phyloP scores from a whole-genome alignment of 2,888 invertebrate genomes.

The Lysandra bellargus region DNA sequence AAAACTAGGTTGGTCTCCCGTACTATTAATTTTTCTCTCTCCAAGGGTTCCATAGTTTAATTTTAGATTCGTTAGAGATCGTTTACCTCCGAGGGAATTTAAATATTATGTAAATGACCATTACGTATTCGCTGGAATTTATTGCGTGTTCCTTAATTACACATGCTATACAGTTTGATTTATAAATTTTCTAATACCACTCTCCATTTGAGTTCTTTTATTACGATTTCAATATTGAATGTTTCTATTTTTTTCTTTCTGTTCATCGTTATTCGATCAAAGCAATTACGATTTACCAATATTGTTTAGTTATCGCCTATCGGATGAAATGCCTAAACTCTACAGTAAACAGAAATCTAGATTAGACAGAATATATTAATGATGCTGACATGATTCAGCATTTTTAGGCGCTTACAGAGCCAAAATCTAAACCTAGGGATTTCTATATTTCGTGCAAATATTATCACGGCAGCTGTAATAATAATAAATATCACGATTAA shows the following conservation, averaged over 20 bases:
- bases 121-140: conserved; percentile 4
- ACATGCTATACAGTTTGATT: conserved; percentile 20
- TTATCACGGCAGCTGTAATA: too few relatives aligned
- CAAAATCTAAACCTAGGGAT: too few relatives aligned
- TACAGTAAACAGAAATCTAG: not conserved
- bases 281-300: not conserved
- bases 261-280: not conserved
- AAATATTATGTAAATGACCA: conserved; percentile 20
- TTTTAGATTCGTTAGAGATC: not conserved
- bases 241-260: too few relatives aligned
- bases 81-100: not conserved
- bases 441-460: too few relatives aligned
- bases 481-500: not conserved
- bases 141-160: conserved; percentile 11
- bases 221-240: not conserved
- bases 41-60: not conserved
- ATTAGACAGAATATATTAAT: not conserved
- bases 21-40: not conserved
- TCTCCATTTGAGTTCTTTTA: conserved; percentile 3
- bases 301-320: not conserved
- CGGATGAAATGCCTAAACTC: not conserved
- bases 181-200: conserved; percentile 27
- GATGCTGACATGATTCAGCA: not conserved
- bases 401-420: not conserved
- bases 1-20: too few relatives aligned